These are phyloP conservation scores for Lysandra bellargus DNA, from an alignment of 2,888 invertebrate genomes.

Conservation along the genomic window DNA sequence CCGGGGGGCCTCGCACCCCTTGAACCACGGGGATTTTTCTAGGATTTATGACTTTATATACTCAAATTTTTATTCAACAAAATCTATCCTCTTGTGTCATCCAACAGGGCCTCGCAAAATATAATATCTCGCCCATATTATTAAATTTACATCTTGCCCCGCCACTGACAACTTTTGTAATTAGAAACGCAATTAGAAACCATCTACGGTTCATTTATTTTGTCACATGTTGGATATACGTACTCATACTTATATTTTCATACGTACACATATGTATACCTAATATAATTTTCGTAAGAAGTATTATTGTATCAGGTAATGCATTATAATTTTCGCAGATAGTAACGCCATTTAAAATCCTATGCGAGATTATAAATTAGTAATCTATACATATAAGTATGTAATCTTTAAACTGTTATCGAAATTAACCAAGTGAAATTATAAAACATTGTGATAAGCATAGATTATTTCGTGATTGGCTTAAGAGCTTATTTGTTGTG, in stretches of 20 bases:
- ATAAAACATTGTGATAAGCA: slow-evolving; percentile 7
- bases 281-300: neutral
- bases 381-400: neutral
- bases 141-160: too few species aligned
- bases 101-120: too few species aligned
- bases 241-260: neutral
- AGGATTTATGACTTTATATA: too few species aligned
- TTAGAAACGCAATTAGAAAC: too few species aligned
- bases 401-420: neutral
- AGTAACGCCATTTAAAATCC: neutral
- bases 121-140: too few species aligned
- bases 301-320: neutral
- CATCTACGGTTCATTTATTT: neutral
- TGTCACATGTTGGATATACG: neutral
- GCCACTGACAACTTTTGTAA: too few species aligned
- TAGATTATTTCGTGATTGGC: neutral
- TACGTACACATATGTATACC: neutral
- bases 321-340: neutral
- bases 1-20: too few species aligned
- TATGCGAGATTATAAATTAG: neutral
- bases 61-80: too few species aligned
- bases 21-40: too few species aligned
- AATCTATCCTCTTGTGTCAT: too few species aligned
- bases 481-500: neutral
- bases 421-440: neutral